Percentiles rank a stretch among this genome's conserved stretches.
Conservation (phyloP, 1,140 invertebrate species). For the Nasonia giraulti region DNA sequence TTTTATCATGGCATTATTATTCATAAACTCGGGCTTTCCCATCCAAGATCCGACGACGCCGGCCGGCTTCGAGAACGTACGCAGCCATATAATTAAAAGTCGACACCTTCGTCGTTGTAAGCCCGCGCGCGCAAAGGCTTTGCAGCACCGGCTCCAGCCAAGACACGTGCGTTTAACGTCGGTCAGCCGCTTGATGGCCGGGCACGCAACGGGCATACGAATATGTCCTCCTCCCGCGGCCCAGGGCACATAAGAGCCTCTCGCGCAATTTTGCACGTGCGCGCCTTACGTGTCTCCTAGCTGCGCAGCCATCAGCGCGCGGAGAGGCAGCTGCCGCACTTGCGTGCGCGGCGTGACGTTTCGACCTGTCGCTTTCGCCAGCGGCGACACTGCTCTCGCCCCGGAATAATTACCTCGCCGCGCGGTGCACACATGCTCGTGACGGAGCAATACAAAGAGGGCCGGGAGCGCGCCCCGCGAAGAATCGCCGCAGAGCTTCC, state of each 20-base stretch:
- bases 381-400: not conserved
- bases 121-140: too few relatives aligned
- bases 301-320: not conserved
- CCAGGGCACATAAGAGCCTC: not conserved
- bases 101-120: not conserved
- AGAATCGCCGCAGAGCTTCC: too few relatives aligned
- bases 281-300: not conserved
- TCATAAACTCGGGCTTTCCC: conserved; percentile 2
- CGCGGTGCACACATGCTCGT: not conserved
- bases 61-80: not conserved
- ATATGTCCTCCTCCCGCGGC: not conserved
- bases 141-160: not conserved
- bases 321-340: not conserved
- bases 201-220: conserved; percentile 6
- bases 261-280: not conserved
- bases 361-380: not conserved
- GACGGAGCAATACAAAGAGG: too few relatives aligned
- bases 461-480: too few relatives aligned
- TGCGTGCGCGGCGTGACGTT: not conserved
- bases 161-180: conserved; percentile 54
- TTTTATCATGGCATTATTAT: conserved; percentile 16
- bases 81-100: conserved; percentile 11
- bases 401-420: not conserved
- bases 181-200: conserved; percentile 6
- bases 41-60: not conserved